Evolutionary conservation across 1,140 invertebrate species (phyloP), one percentile per base, ranked within the genome.

Genomic region (Aphelinus atriplicis): DNA sequence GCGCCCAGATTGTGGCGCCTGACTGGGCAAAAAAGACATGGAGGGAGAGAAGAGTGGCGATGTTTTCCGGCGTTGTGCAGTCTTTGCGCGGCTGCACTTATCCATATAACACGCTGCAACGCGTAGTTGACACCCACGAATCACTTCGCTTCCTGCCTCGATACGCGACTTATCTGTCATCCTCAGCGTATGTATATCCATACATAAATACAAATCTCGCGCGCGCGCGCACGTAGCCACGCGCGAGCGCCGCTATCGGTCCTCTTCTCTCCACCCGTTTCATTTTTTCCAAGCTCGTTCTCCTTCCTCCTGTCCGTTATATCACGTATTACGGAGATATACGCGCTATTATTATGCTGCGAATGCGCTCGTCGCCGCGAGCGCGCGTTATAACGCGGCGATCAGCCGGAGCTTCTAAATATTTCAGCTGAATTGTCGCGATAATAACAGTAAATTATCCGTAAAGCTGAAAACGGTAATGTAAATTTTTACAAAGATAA

Each of bases 101-200:
- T 56, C 61, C 61, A 46, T 50, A 26, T 26, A 26, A 26, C 53
- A 6, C 45, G 3, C 2, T 53, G 58, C 47, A 26, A 9, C 3
- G 46, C 42, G 46, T 45, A 10, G 53, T 64, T 56, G 70, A 72
- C 61, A 72, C 62, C n/a, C 46, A 48, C 70, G 70, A 72, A 78
- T 80, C 80, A 76, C 79, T 74, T 78, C 80, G 80, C 83, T 83
- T 85, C 83, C 84, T 85, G 76, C 76, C 69, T 77, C 79, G 83
- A 86, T 86, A 85, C 70, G 80, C 78, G 80, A 82, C 71, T 84
- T 85, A 86, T 86, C 83, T 83, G 79, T 83, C 82, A 84, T 86
- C 84, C 82, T 85, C 26, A 26, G 26, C 26, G 26, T 26, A 26
- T 26, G 26, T 26, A 26, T 26, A 26, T 26, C 26, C 26, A 26